Base-by-base conservation (phyloP, 2,113 vertebrate genomes). In the Labrus mixtus region DNA sequence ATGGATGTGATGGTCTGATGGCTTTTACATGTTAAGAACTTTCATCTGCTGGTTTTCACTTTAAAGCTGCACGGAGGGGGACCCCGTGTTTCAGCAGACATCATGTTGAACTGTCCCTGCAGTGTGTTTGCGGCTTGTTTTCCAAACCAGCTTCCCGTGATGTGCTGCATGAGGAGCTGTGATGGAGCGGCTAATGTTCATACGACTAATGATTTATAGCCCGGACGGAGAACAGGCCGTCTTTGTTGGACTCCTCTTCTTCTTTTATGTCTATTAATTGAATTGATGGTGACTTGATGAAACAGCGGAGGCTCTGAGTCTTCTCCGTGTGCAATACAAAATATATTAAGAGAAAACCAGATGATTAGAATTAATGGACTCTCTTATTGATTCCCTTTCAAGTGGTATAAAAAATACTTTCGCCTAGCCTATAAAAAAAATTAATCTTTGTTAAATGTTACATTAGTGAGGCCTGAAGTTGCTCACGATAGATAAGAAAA, bases 1-100 rank as follows among this genome's bases (percentile, higher is more conserved):
- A 80, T 90, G 89, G 76, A 91, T 90, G 89, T 94, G 94, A 94
- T 94, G 93, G 93, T 94, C 92, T 5, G 83, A 69, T 94, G 91
- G 79, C 69, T 90, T 73, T 75, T 69, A 83, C 82, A 79, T 88
- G 86, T 81, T 61, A 43, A 80, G 65, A 75, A 56, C 72, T 90
- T 93, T 92, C 80, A 91, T 92, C 84, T 80, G 5, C 65, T 61
- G 0, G 17, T 72, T 76, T 76, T 70, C 58, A 22, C 73, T 58
- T 56, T 51, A 62, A 33, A 48, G 72, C 83, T 60, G 19, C 33
- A 58, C 3, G n/a, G 23, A 51, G 39, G 57, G 43, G 43, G 10
- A 20, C 33, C 51, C 16, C 51, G 51, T 5, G n/a, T 68, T 7
- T 46, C 0, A 2, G 20, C 3, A 11, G 12, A n/a, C 45, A 68